Evolutionary conservation across 2,888 invertebrate genomes (phyloP), one percentile per base, ranked within the genome.

Genomic region (Azorinus chamasolen): DNA sequence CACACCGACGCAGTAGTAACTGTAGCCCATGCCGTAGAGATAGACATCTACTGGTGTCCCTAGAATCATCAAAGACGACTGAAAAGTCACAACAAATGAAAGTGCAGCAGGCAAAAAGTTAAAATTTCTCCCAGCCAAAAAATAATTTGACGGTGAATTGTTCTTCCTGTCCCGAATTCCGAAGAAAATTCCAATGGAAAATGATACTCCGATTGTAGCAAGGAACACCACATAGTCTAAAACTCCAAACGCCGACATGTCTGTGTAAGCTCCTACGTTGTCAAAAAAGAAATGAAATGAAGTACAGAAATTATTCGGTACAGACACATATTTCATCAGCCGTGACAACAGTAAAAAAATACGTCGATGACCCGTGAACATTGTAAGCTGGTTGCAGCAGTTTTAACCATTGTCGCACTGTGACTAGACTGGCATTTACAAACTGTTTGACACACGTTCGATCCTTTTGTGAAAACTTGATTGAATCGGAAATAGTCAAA

Each of bases 11-110:
- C 46, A 32, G 16, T 58, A 50, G n/a, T 55, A 65, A 0, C 46
- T 37, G 10, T 32, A 22, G 22, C 18, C 41, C 18, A 64, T 53
- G 5, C 71, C 71, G 14, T 71, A 71, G 14, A 50, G 63, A 22
- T 71, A 71, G 12, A 48, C 50, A 14, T 71, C 71, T 0, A 63
- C 73, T n/a, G 73, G 73, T 46, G 39, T n/a, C 10, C 66, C 66
- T 0, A 73, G 18, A 1, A 73, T 62, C 27, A 73, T 5, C 5
- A 73, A 48, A 27, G 73, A 73, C 2, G 74, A 74, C 25, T 74
- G 74, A 20, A 74, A 74, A 22, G 68, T 74, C 1, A 74, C 74
- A 3, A 68, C 53, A 43, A 74, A 68, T 4, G 74, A 74, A 24
- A 74, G 32, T 4, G 74, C 74, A 14, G 62, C 68, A 6, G 74